Percentiles rank a stretch among this genome's conserved stretches.
phyloP scores from a whole-genome alignment of 2,888 invertebrate genomes.

The Heliconius charithonia region DNA sequence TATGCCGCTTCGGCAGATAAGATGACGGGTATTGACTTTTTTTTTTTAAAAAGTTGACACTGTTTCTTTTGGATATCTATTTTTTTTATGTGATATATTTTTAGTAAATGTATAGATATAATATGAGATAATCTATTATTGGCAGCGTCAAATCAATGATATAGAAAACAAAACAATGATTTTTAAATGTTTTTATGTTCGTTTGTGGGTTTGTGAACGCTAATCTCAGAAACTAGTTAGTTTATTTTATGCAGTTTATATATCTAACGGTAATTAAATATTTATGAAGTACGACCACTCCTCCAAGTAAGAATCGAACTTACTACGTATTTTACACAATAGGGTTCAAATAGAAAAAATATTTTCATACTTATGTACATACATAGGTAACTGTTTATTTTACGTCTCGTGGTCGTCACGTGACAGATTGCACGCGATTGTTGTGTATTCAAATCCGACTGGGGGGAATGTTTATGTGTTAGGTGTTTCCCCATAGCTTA shows the following conservation, averaged over 20 bases:
- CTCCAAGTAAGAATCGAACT: too few relatives aligned
- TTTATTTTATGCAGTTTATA: too few relatives aligned
- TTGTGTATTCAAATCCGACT: conserved; percentile 13
- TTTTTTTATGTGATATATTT: too few relatives aligned
- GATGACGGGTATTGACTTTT: background rate
- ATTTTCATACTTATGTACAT: background rate
- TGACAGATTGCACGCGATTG: conserved; percentile 15
- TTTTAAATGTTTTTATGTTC: background rate
- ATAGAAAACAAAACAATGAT: background rate
- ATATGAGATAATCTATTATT: background rate
- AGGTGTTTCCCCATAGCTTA: background rate
- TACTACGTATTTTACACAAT: background rate
- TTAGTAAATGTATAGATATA: background rate
- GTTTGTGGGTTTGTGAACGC: too few relatives aligned
- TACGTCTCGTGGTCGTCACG: conserved; percentile 5
- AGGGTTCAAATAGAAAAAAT: background rate
- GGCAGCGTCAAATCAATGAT: background rate
- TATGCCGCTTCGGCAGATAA: background rate
- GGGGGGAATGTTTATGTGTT: conserved; percentile 1
- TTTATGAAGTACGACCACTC: too few relatives aligned
- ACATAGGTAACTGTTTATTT: background rate
- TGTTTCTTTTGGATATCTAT: background rate
- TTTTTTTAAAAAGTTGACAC: background rate
- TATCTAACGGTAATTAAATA: too few relatives aligned
- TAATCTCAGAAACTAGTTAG: too few relatives aligned